phyloP scores from a whole-genome alignment of 1,140 invertebrate genomes.

The Laupala kohalensis region DNA sequence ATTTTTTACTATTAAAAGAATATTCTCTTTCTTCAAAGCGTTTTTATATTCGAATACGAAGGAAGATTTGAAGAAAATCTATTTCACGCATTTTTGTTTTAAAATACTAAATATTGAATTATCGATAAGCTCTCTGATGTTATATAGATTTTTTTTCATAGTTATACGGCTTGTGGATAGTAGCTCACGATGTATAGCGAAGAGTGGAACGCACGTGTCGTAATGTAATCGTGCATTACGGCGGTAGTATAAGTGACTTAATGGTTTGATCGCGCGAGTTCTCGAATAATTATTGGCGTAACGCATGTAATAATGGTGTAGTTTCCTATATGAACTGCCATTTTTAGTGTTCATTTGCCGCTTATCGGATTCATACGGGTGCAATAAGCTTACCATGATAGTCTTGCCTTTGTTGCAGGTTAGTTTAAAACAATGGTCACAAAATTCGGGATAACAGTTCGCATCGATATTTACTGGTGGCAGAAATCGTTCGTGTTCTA shows the following conservation, averaged over 20 bases:
- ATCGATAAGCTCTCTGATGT: too few species aligned
- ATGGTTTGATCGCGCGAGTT: not conserved
- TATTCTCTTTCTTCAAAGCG: too few species aligned
- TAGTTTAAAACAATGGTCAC: not conserved
- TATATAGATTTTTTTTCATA: too few species aligned
- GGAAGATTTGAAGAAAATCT: too few species aligned
- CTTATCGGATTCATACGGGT: not conserved
- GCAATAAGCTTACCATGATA: not conserved
- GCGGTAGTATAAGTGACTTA: not conserved
- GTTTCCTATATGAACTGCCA: not conserved
- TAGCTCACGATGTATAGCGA: not conserved
- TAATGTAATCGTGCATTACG: not conserved
- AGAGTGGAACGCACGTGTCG: not conserved
- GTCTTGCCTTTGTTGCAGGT: not conserved
- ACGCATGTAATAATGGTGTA: not conserved
- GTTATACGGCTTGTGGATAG: too few species aligned
- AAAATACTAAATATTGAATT: too few species aligned
- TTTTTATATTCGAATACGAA: too few species aligned
- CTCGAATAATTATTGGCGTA: not conserved
- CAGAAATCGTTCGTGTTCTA: not conserved
- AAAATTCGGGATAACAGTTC: not conserved
- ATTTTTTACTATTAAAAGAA: too few species aligned
- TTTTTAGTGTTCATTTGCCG: not conserved
- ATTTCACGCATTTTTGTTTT: too few species aligned
- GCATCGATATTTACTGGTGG: not conserved